phyloP scores from a whole-genome alignment of 2,797 vertebrate species.

The Xyrichtys novacula region DNA sequence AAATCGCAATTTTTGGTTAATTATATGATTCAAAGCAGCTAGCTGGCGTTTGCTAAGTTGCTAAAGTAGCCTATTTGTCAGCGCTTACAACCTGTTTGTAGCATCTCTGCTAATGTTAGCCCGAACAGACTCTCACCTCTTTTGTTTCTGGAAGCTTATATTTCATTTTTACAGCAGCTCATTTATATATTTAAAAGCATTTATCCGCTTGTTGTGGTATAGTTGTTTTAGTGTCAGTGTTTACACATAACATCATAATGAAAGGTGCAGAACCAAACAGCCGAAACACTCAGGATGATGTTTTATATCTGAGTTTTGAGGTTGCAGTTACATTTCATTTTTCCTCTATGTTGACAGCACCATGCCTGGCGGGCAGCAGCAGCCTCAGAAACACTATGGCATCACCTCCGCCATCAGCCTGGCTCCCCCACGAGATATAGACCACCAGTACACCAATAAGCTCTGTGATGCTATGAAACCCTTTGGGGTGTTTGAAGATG shows the following conservation, averaged over 20 bases:
- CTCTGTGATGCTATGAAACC: slow-evolving; percentile 94
- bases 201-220: too few species aligned
- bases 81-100: slow-evolving; percentile 67
- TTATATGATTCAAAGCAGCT: slow-evolving; percentile 29
- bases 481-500: slow-evolving; percentile 96
- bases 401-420: slow-evolving; percentile 95
- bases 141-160: not conserved
- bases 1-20: not conserved
- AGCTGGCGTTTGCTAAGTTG: slow-evolving; percentile 51
- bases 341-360: slow-evolving; percentile 74
- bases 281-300: too few species aligned
- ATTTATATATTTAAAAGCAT: not conserved
- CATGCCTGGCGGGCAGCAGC: slow-evolving; percentile 88
- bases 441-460: slow-evolving; percentile 92
- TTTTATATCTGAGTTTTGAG: too few species aligned
- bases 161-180: not conserved
- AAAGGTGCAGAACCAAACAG: too few species aligned
- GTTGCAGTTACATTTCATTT: slow-evolving; percentile 2
- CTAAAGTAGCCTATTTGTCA: slow-evolving; percentile 64
- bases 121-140: not conserved
- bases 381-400: slow-evolving; percentile 92
- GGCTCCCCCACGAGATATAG: slow-evolving; percentile 90
- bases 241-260: too few species aligned
- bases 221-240: not conserved
- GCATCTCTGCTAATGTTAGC: slow-evolving; percentile 36